These are phyloP conservation scores for Catagonus wagneri DNA, from an alignment of 2,113 vertebrate species.

Conservation along the genomic window DNA sequence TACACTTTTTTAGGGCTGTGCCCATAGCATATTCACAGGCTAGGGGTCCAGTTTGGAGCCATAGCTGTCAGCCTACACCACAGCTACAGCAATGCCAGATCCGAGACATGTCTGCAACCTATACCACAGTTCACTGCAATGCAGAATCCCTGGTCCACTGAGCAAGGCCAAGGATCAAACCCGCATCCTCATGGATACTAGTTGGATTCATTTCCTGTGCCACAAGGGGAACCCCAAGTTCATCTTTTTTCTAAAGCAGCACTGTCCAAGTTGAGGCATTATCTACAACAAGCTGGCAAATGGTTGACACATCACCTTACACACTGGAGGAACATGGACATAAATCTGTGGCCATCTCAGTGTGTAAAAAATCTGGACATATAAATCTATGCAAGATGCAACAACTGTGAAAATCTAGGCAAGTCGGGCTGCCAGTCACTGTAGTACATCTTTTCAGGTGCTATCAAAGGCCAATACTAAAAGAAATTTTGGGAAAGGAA, in stretches of 20 bases:
- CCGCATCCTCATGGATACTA: too few species aligned
- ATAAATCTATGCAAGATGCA: neutral
- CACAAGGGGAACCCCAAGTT: neutral
- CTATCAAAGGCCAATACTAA: neutral
- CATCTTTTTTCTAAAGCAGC: neutral
- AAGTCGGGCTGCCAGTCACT: neutral
- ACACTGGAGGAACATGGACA: neutral
- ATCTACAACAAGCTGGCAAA: neutral
- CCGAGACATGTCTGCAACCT: too few species aligned
- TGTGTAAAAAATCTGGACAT: neutral
- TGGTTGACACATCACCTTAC: neutral
- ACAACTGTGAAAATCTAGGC: neutral
- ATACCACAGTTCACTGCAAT: too few species aligned
- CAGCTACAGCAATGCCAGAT: too few species aligned
- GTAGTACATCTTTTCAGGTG: neutral
- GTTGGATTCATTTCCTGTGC: too few species aligned
- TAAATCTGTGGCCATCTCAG: neutral
- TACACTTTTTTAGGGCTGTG: too few species aligned
- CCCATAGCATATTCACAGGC: too few species aligned
- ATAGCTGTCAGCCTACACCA: too few species aligned
- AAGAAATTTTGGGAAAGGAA: constrained; percentile 2
- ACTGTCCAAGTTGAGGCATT: neutral
- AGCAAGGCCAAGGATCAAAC: too few species aligned
- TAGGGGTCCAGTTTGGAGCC: too few species aligned
- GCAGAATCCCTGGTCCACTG: too few species aligned